phyloP scores from a whole-genome alignment of 2,888 invertebrate species.

The Trisateles emortualis region DNA sequence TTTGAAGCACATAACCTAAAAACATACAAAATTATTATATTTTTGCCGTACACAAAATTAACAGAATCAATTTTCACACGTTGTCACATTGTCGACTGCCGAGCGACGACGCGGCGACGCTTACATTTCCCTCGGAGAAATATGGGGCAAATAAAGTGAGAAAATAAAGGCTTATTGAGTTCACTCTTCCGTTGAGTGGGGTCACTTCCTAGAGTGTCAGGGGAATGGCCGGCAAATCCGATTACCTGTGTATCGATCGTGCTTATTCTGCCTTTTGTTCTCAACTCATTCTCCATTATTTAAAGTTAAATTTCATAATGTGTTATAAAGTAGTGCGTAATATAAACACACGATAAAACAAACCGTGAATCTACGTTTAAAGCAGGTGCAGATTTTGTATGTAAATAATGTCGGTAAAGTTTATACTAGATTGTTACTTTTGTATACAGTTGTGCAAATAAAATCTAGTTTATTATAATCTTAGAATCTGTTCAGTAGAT shows the following conservation, averaged over 20 bases:
- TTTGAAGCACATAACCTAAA: constrained; percentile 33
- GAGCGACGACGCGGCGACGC: constrained; percentile 22
- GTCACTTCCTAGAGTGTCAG: constrained; percentile 74
- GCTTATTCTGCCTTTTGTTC: constrained; percentile 59
- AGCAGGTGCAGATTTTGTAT: constrained; percentile 31
- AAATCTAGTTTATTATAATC: constrained; percentile 4
- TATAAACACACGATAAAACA: constrained; percentile 27
- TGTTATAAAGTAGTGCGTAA: constrained; percentile 20
- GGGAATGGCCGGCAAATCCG: constrained; percentile 68
- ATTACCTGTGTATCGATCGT: constrained; percentile 71
- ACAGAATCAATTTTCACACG: constrained; percentile 26
- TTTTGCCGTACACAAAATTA: constrained; percentile 22
- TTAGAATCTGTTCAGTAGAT: neutral
- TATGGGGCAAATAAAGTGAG: constrained; percentile 47
- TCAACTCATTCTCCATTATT: constrained; percentile 24
- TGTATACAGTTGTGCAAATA: constrained; percentile 10
- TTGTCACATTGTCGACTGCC: constrained; percentile 13
- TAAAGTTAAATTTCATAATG: constrained; percentile 28
- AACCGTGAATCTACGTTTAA: constrained; percentile 5
- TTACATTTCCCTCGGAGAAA: constrained; percentile 38
- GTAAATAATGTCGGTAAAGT: constrained; percentile 16
- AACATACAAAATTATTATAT: constrained; percentile 31
- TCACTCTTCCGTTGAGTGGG: constrained; percentile 72
- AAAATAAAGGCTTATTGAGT: constrained; percentile 71
- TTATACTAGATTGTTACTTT: constrained; percentile 22